Evolutionary conservation across 2,888 invertebrate species (phyloP), one percentile per base, ranked within the genome.

Genomic region (Alloplasta piceator): DNA sequence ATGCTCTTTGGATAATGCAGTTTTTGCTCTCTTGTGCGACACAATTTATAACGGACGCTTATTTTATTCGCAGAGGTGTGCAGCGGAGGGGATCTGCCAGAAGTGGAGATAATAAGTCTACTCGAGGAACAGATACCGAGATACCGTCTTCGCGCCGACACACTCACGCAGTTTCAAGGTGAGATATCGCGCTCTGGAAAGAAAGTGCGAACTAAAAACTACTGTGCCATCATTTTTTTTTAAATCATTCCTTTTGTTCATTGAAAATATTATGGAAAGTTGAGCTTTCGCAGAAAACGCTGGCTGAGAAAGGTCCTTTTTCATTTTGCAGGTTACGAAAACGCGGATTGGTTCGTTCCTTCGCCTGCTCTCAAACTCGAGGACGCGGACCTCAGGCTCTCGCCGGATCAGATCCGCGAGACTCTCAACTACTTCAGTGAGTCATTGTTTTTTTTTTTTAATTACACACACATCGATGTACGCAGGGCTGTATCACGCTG

Each of bases 381-480:
- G 89, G 94, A 96, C 90, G 94, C 94, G 86, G 96, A 97, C 89
- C 94, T 96, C 88, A 96, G 96, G 89, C 94, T 98, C 85, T 97
- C 98, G 76, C 97, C 97, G 94, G 98, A 98, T 93, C 98, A 98
- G 94, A 97, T 98, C 93, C 96, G 98, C 93, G 98, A 98, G 94
- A 98, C 98, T 76, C 96, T 98, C 89, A 98, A 98, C 94, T 98
- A 98, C 94, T 98, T 98, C 94, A 96, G 98, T 98, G 93, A 98
- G 98, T 97, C 85, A 16, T 63, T 68, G 48, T 60, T 56, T 48
- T 10, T 10, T 10, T 26, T 26, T 26, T 26, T 26, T 26, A 26
- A 26, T 26, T 26, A 2, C 26, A 26, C 26, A 3, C 26, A 26
- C 26, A 26, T 26, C 3, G 3, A 26, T 26, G 26, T 26, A 26